Evolutionary conservation across 2,113 vertebrate species (phyloP), one percentile per base, ranked within the genome.

Genomic region (Sander vitreus): DNA sequence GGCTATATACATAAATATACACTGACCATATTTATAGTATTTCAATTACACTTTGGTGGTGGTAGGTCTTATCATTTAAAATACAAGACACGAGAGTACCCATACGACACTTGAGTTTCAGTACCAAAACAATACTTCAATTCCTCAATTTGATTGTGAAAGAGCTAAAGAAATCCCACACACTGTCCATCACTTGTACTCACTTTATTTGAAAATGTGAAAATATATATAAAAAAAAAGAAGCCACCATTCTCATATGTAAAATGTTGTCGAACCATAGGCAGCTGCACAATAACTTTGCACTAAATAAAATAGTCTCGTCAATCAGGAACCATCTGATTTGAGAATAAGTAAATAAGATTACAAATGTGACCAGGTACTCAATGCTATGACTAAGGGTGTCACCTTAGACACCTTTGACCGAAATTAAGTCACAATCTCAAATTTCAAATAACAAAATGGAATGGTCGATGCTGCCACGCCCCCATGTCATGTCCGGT

Each of bases 1-100:
- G 9, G 66, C 43, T 67, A 53, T 25, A 60, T 57, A 12, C 3
- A 65, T 69, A 78, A 77, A 78, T 71, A 73, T 30, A 66, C 30
- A 51, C 30, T 43, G 36, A 68, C 66, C 79, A 54, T 72, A 77
- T 62, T 19, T 33, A n/a, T 6, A 25, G 15, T 47, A 51, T 71
- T 33, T 33, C 5, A 33, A 33, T 33, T 33, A 33, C 33, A 33
- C 33, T 33, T 33, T 33, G 12, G 45, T 23, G n/a, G 13, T 39
- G 65, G 23, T 16, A 14, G 10, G 43, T 19, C 18, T 45, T 33
- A 21, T 27, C 15, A 18, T 60, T 43, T 73, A 13, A 55, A 48
- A 50, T 9, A 43, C 39, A 43, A 43, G 9, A 11, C 39, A 43
- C 9, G 2, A 43, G 9, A 11, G 6, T 48, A 6, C 3, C 5